phyloP scores from a whole-genome alignment of 2,888 invertebrate genomes.

The Opisthograptis luteolata region DNA sequence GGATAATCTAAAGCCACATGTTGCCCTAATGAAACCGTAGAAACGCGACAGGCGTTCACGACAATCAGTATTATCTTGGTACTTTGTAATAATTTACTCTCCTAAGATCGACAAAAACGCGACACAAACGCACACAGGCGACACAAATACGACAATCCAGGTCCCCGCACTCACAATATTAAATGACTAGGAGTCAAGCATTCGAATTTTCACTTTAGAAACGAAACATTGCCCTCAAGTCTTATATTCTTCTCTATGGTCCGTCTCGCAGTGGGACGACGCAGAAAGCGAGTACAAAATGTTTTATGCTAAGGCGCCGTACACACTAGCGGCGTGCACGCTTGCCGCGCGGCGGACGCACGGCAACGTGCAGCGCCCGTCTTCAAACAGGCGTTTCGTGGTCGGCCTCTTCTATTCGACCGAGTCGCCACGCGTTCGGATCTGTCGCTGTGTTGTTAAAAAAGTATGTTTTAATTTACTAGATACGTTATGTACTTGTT shows the following conservation, averaged over 20 bases:
- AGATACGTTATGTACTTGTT: not conserved
- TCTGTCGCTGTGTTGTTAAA: constrained; percentile 83
- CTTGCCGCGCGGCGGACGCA: constrained; percentile 50
- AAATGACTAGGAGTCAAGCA: constrained; percentile 37
- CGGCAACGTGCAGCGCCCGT: constrained; percentile 67
- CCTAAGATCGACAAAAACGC: constrained; percentile 8
- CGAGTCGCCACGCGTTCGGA: constrained; percentile 92
- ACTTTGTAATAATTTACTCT: constrained; percentile 2
- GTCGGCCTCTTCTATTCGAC: constrained; percentile 91
- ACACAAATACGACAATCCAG: constrained; percentile 5
- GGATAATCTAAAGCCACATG: too few species aligned
- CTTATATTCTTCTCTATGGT: not conserved
- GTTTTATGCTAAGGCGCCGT: constrained; percentile 16
- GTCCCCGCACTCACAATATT: constrained; percentile 4
- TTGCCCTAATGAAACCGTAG: too few species aligned
- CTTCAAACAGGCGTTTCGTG: constrained; percentile 92
- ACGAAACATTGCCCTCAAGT: not conserved
- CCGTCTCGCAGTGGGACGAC: constrained; percentile 4
- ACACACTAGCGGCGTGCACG: constrained; percentile 52
- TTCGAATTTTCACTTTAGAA: not conserved
- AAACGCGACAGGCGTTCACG: not conserved
- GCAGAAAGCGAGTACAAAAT: constrained; percentile 20
- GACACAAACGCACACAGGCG: constrained; percentile 1
- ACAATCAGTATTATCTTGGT: too few species aligned
- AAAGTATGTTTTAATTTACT: not conserved